A percentile compares a stretch with the other conserved stretches of the same genome.
Evolutionary conservation across 2,888 invertebrate genomes (phyloP).

Genomic region (Sinodicranocentrus sp.): DNA sequence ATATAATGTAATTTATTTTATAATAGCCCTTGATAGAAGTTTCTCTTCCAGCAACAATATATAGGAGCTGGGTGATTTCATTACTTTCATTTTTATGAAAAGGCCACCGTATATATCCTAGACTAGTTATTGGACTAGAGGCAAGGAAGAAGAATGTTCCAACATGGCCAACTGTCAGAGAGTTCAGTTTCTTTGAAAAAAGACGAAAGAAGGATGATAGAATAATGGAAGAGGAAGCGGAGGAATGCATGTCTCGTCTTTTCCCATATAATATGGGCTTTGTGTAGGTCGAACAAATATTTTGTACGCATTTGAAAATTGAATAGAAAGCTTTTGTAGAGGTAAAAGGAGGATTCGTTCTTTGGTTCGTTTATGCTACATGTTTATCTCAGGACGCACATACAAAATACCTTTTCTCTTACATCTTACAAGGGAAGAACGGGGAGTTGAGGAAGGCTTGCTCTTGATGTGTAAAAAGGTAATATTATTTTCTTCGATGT

Average conservation of each 20-base stretch:
- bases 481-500: background rate
- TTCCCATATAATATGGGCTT: background rate
- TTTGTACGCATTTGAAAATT: slow-evolving; percentile 48
- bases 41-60: slow-evolving; percentile 6
- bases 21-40: slow-evolving; percentile 42
- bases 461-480: background rate
- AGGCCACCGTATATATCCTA: background rate
- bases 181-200: slow-evolving; percentile 13
- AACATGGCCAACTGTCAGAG: slow-evolving; percentile 45
- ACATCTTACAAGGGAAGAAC: background rate
- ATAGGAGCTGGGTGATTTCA: slow-evolving; percentile 32
- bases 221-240: slow-evolving; percentile 46
- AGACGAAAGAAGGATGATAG: slow-evolving; percentile 32
- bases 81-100: slow-evolving; percentile 21
- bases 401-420: slow-evolving; percentile 6
- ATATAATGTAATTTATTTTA: slow-evolving; percentile 48
- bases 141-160: slow-evolving; percentile 28
- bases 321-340: slow-evolving; percentile 10
- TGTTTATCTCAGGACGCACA: background rate
- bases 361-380: background rate
- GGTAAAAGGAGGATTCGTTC: slow-evolving; percentile 5
- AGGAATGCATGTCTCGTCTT: slow-evolving; percentile 26
- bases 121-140: background rate
- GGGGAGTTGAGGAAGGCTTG: background rate
- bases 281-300: slow-evolving; percentile 46